Percentiles rank a stretch among this genome's conserved stretches.
These are phyloP conservation scores for Pantherophis guttatus DNA, from an alignment of 2,113 vertebrate species.

Conservation along the genomic window DNA sequence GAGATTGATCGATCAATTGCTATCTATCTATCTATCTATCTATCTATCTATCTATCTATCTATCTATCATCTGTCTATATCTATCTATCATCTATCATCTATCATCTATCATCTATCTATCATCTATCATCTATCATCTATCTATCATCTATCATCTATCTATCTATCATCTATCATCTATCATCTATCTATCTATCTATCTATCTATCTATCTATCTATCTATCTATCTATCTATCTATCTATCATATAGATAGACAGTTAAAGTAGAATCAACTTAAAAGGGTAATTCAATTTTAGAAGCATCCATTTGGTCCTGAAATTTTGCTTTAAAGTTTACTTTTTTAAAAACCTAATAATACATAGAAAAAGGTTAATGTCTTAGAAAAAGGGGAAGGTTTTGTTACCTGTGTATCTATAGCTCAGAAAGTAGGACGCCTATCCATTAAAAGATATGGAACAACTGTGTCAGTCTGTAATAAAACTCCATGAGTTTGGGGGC, in stretches of 20 bases:
- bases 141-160: too few relatives aligned
- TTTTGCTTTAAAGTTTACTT: background rate
- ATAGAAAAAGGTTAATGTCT: background rate
- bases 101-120: too few relatives aligned
- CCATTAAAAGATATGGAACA: background rate
- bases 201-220: too few relatives aligned
- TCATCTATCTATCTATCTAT: too few relatives aligned
- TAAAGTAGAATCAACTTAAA: background rate
- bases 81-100: too few relatives aligned
- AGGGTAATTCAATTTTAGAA: background rate
- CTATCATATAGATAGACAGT: background rate
- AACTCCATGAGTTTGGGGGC: background rate
- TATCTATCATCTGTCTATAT: too few relatives aligned
- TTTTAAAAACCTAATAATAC: background rate
- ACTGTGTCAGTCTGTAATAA: background rate
- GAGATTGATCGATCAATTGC: too few relatives aligned
- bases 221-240: too few relatives aligned
- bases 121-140: too few relatives aligned
- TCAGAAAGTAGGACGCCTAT: background rate
- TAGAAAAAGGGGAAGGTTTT: background rate
- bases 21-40: background rate
- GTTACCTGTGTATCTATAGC: background rate
- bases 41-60: too few relatives aligned
- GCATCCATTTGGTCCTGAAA: background rate
- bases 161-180: too few relatives aligned